Evolutionary conservation across 1,140 invertebrate genomes (phyloP).

Genomic region (Achroia grisella): DNA sequence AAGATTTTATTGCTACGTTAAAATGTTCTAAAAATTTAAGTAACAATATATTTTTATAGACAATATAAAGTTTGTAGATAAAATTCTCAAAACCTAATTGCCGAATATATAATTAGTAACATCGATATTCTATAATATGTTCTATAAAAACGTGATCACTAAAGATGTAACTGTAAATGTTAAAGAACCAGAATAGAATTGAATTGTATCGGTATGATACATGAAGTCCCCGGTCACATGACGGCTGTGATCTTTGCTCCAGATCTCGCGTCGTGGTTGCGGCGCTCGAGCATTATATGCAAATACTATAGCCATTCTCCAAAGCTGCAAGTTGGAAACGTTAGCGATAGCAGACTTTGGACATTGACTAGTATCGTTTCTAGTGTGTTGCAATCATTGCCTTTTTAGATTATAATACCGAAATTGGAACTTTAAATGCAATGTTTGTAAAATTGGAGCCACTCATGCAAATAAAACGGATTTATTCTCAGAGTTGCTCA

Average conservation of each 20-base stretch:
- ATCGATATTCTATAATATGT: too few species aligned
- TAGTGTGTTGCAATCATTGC: slow-evolving; percentile 3
- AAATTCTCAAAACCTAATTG: too few species aligned
- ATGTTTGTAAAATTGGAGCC: background rate
- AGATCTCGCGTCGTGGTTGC: slow-evolving; percentile 48
- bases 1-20: too few species aligned
- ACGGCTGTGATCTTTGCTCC: slow-evolving; percentile 42
- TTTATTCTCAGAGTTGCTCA: slow-evolving; percentile 3
- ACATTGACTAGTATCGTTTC: slow-evolving; percentile 2
- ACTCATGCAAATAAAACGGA: background rate
- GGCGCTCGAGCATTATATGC: slow-evolving; percentile 53
- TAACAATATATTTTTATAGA: too few species aligned
- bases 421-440: slow-evolving; percentile 2
- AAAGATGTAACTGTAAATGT: too few species aligned
- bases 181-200: slow-evolving; percentile 16
- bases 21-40: too few species aligned
- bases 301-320: slow-evolving; percentile 41
- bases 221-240: slow-evolving; percentile 30
- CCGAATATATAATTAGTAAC: too few species aligned
- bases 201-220: slow-evolving; percentile 34
- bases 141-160: too few species aligned
- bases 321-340: slow-evolving; percentile 25
- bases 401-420: background rate
- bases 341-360: slow-evolving; percentile 20
- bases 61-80: too few species aligned